Conservation (phyloP, 2,888 invertebrate species). For the Euzophera pinguis region DNA sequence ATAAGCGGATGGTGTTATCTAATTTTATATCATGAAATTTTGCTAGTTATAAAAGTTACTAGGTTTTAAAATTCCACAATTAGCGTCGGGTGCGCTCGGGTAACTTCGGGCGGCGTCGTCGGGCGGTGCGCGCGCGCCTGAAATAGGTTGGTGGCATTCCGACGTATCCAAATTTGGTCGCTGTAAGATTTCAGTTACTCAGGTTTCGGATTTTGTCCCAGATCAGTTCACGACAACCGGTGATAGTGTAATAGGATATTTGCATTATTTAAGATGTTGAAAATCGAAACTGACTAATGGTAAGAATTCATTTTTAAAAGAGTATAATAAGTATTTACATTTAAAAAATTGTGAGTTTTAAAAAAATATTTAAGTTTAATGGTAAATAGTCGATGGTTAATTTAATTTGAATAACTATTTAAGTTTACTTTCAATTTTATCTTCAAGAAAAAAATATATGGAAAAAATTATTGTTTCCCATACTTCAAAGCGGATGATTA, state of each 20-base stretch:
- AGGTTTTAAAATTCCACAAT: conserved; percentile 55
- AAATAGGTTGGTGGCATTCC: conserved; percentile 63
- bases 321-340: too few relatives aligned
- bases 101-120: conserved; percentile 41
- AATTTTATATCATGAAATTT: conserved; percentile 25
- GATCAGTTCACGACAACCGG: conserved; percentile 24
- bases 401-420: background rate
- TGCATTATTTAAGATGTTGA: background rate
- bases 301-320: too few relatives aligned
- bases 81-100: conserved; percentile 59
- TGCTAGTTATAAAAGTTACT: conserved; percentile 38
- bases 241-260: conserved; percentile 18
- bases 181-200: conserved; percentile 57
- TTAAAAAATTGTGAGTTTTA: too few relatives aligned
- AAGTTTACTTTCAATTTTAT: too few relatives aligned
- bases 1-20: background rate
- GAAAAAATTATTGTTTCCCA: too few relatives aligned
- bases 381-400: too few relatives aligned
- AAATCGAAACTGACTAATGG: too few relatives aligned
- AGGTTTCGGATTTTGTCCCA: conserved; percentile 40
- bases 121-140: conserved; percentile 58
- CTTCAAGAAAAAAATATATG: too few relatives aligned
- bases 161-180: conserved; percentile 80
- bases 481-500: too few relatives aligned
- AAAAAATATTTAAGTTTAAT: too few relatives aligned